phyloP scores from a whole-genome alignment of 2,888 invertebrate species.

The Drosophila vallismaia region DNA sequence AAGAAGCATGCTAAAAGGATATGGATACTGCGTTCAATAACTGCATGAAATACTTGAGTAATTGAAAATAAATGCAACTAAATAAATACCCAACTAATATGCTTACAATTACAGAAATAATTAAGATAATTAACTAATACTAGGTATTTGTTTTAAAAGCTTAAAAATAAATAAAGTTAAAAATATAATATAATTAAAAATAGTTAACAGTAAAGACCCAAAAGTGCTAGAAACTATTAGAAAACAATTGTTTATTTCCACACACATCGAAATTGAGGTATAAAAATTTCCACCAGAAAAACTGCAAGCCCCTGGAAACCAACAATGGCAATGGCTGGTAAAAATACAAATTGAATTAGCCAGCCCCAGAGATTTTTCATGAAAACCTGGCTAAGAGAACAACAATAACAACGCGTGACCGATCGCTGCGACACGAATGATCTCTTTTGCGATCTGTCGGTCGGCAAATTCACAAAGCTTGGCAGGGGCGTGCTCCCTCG shows the following conservation, averaged over 20 bases:
- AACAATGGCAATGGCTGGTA: conserved; percentile 39
- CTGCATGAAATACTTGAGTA: neutral
- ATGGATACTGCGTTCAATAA: neutral
- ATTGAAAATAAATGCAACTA: neutral
- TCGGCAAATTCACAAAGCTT: conserved; percentile 46
- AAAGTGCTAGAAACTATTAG: conserved; percentile 10
- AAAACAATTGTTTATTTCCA: conserved; percentile 33
- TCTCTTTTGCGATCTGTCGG: conserved; percentile 38
- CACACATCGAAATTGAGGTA: conserved; percentile 21
- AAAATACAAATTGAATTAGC: conserved; percentile 61
- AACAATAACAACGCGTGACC: conserved; percentile 55
- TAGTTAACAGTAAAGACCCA: neutral
- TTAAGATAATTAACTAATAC: neutral
- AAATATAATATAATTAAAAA: no score
- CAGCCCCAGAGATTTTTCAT: conserved; percentile 42
- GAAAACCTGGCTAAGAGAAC: conserved; percentile 29
- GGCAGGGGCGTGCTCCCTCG: conserved; percentile 35
- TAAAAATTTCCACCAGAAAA: conserved; percentile 13
- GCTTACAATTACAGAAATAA: neutral
- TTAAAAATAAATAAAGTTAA: neutral
- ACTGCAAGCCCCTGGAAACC: conserved; percentile 14
- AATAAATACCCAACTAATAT: neutral
- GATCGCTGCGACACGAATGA: conserved; percentile 43
- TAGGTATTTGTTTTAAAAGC: neutral
- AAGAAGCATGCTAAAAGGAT: conserved; percentile 1